Base-by-base conservation (phyloP, 2,113 vertebrate species). In the Rhea pennata region DNA sequence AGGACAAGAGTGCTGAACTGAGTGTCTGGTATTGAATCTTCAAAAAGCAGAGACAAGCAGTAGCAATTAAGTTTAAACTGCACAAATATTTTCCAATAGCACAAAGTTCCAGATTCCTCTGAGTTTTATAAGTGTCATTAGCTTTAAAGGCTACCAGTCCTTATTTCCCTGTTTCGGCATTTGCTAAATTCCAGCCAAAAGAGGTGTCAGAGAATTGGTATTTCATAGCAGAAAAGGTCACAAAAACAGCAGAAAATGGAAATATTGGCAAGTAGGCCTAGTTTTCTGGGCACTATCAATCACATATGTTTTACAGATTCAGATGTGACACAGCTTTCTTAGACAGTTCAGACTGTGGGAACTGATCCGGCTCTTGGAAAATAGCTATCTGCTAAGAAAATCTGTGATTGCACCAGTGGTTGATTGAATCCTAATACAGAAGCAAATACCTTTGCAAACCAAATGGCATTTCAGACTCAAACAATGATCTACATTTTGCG, bases 1-100 rank as follows among this genome's bases (percentile, higher is more conserved):
- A 72, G 1, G 3, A 65, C 31, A 69, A 79, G 79, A 76, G 33
- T 0, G 0, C 29, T 72, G 71, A 82, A 44, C 39, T 3, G 5
- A 59, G 29, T 15, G 33, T 12, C 16, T 31, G 33, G 8, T 62
- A 59, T 61, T 2, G 0, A 65, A 40, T 14, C 42, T 87, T 58
- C 36, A 36, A 36, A 36, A 36, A 22, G 10, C 0, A 2, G 31
- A 13, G 14, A 74, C 21, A 62, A 86, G 40, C 22, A 4, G 0
- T 5, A 72, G 27, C 22, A 54, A 16, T 27, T 19, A 15, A 27
- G 12, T 59, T 53, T 48, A n/a, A 88, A n/a, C 26, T 10, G 50
- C 39, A 48, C 1, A 74, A 48, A 42, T 53, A 48, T 27, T 88
- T 80, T 66, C 44, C 51, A 48, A 79, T 6, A 50, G 21, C 51